phyloP scores from a whole-genome alignment of 2,888 invertebrate genomes.

The Itoplectis maculator region DNA sequence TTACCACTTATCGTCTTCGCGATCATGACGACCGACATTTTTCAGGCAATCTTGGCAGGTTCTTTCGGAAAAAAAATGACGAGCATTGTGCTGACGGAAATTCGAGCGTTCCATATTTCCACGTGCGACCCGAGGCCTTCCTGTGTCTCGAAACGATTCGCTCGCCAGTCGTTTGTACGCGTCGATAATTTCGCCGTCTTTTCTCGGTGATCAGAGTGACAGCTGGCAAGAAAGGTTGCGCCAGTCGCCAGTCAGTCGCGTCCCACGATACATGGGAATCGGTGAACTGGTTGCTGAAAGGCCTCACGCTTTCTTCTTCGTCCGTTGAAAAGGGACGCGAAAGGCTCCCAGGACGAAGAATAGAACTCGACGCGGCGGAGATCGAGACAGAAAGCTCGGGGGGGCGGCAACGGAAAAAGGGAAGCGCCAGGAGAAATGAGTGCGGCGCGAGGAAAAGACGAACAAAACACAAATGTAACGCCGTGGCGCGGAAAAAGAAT shows the following conservation, averaged over 20 bases:
- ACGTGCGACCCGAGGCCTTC: no score
- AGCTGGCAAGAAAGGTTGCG: conserved; percentile 44
- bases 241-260: background rate
- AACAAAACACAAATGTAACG: conserved; percentile 64
- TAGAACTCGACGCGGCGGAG: conserved; percentile 53
- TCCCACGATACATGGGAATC: background rate
- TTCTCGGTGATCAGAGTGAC: conserved; percentile 47
- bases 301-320: conserved; percentile 20
- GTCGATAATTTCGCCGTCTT: conserved; percentile 47
- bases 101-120: background rate
- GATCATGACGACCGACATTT: no score
- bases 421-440: conserved; percentile 27
- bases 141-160: conserved; percentile 50
- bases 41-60: no score
- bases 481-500: conserved; percentile 49
- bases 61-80: no score
- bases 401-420: no score
- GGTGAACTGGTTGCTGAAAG: conserved; percentile 19
- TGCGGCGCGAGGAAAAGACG: conserved; percentile 12
- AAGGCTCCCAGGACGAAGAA: conserved; percentile 17
- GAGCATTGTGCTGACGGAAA: background rate
- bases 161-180: conserved; percentile 61
- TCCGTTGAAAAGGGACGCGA: conserved; percentile 7
- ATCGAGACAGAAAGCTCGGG: no score
- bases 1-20: no score